Base-by-base conservation (phyloP, 2,888 invertebrate species). In the Cylloceria caligata region DNA sequence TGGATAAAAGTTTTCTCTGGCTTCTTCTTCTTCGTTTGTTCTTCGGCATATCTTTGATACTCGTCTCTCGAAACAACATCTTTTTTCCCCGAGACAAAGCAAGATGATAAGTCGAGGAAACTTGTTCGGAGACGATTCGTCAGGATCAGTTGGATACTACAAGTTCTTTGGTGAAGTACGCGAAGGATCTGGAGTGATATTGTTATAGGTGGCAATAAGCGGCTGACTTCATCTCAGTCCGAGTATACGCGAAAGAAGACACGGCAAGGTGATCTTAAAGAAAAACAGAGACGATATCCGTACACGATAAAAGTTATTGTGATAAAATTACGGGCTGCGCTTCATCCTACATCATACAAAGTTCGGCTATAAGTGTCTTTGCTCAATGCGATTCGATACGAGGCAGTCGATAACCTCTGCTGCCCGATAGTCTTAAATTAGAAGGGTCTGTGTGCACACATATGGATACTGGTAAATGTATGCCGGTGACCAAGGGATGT, bases 41-140 rank as follows among this genome's bases (percentile, higher is more conserved):
- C 57, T 30, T 7, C 47, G 42, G 24, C 36, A 49, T 34, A 68
- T 49, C 73, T 42, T 75, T 65, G 62, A 72, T 72, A 57, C 73
- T 69, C 55, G 57, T 77, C 67, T 73, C 72, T 16, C 60, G 52
- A 39, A 78, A 77, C 76, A 81, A 81, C 77, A 49, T 49, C 57
- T 73, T 19, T 34, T 45, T 67, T 57, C 21, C 16, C 24, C 13
- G 42, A n/a, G 16, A 45, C 7, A 57, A 16, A 27, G 19, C 45
- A 19, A 27, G 57, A 68, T 7, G 42, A 77, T 75, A 69, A n/a
- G 39, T 27, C 57, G 64, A 36, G 57, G 67, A 80, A 67, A 60
- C 42, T 68, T 77, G 83, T 83, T 84, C 83, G 83, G 72, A 65
- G 45, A 80, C 75, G 72, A 85, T 87, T 84, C 83, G 77, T 88